phyloP scores from a whole-genome alignment of 2,113 vertebrate species.

The Dasyurus viverrinus region DNA sequence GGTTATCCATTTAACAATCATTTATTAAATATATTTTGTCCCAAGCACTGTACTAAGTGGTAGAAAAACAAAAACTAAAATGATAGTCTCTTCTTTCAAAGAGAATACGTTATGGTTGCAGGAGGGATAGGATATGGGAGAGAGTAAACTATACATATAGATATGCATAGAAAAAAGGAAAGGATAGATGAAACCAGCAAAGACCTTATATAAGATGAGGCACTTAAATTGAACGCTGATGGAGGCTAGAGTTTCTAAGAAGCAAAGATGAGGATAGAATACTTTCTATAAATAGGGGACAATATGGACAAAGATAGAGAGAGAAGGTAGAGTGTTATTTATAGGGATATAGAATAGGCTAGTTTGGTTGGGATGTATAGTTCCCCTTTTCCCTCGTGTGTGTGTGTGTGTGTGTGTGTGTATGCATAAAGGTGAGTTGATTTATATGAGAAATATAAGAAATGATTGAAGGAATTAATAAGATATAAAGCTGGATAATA shows the following conservation, averaged over 20 bases:
- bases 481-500: not conserved
- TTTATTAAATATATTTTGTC: not conserved
- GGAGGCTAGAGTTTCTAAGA: not conserved
- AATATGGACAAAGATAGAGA: not conserved
- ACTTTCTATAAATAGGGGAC: not conserved
- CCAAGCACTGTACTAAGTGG: not conserved
- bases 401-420: not conserved
- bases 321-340: not conserved
- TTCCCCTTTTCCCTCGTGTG: too few relatives aligned
- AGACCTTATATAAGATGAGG: not conserved
- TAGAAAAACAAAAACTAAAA: not conserved
- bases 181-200: not conserved
- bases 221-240: not conserved
- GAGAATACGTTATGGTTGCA: not conserved
- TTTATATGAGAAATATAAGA: not conserved
- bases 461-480: not conserved
- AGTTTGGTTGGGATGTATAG: not conserved
- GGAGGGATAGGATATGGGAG: not conserved
- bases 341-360: not conserved
- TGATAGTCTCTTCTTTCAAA: not conserved
- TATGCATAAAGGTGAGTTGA: not conserved
- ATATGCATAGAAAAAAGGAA: not conserved
- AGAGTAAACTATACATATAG: not conserved
- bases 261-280: not conserved
- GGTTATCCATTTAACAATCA: not conserved